Percentiles rank a stretch among this genome's conserved stretches.
Conservation (phyloP, 2,797 vertebrate species). For the Parauchenoglanis ngamensis region DNA sequence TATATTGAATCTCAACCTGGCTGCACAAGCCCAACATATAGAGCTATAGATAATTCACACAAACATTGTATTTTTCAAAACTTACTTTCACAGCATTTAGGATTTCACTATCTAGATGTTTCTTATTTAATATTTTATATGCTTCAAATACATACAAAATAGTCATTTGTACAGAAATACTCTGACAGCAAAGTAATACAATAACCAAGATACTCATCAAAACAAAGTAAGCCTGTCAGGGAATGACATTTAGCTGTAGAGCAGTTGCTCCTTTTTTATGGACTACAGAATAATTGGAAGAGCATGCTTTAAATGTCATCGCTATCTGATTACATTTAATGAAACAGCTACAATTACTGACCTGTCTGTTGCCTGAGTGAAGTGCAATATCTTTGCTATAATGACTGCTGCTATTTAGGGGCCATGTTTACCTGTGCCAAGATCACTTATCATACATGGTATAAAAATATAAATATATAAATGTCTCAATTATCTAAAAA, state of each 20-base stretch:
- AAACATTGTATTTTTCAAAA: background rate
- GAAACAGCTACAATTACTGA: conserved; percentile 28
- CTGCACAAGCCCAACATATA: too few species aligned
- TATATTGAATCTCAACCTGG: background rate
- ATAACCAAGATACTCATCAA: background rate
- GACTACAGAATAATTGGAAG: conserved; percentile 15
- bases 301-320: conserved; percentile 45
- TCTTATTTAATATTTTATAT: background rate
- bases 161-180: background rate
- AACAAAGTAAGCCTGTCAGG: background rate
- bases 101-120: background rate
- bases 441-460: background rate
- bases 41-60: background rate
- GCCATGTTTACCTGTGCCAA: background rate
- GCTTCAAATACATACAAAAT: background rate
- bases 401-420: background rate
- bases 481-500: background rate
- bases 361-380: conserved; percentile 25
- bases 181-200: background rate
- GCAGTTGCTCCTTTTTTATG: conserved; percentile 26
- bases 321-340: conserved; percentile 21
- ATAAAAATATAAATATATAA: too few species aligned
- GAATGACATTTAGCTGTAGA: conserved; percentile 27
- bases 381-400: conserved; percentile 5
- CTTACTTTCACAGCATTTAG: background rate